Base-by-base conservation (phyloP, 1,140 invertebrate genomes). In the Polyergus mexicanus region DNA sequence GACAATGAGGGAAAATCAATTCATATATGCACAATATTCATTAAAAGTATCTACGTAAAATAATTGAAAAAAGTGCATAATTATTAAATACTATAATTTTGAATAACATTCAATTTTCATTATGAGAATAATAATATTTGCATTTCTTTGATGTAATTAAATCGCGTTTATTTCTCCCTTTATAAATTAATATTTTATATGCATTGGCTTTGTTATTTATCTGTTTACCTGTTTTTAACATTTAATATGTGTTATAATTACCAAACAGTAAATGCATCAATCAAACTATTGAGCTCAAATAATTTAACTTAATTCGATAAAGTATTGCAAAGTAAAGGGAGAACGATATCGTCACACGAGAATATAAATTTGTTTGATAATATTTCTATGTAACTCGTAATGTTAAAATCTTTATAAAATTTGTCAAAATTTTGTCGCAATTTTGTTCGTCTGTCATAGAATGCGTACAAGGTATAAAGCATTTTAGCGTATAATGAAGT, bases 131-230 rank as follows among this genome's bases (percentile, higher is more conserved):
- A 69, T 56, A 38, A 75, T n/a, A 28, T 32, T 25, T 44, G 8
- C 5, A 77, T 32, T 41, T 8, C 19, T 32, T 77, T 32, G 8
- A 62, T 51, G 7, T 62, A 62, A 76, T 63, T 32, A 77, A 77
- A 77, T 47, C 10, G 13, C 47, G 5, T 63, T 60, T 28, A 6
- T 38, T 60, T 44, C 38, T 19, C 44, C 6, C 35, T 16, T 19
- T 4, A 16, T 41, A 7, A 44, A n/a, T 32, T 44, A 19, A 41
- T 25, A 60, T 4, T 75, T 75, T 60, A 16, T 63, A 44, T 0
- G 1, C 13, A 77, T 11, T 47, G 19, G 10, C 16, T n/a, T 32
- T 71, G 47, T 54, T 32, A 71, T 71, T 7, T 16, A 19, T 16
- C 22, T 11, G 6, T 10, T 22, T 65, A 28, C 8, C 47, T 28